Base-by-base conservation (phyloP, 1,140 invertebrate species). In the Drosophila varians region DNA sequence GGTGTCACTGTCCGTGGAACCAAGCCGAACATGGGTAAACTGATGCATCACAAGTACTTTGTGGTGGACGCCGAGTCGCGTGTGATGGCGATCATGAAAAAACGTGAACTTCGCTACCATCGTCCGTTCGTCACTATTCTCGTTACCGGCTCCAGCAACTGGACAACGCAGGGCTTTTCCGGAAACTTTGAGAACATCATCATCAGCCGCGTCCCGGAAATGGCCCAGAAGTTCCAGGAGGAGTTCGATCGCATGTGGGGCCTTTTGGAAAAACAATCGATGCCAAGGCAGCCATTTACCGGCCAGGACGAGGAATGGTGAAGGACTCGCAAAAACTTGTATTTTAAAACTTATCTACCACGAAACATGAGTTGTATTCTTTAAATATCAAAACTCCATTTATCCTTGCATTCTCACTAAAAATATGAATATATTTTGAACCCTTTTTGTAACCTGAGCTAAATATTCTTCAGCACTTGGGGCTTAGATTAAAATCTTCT, bases 31-130 rank as follows among this genome's bases (percentile, higher is more conserved):
- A n/a, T n/a, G n/a, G n/a, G n/a, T n/a, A n/a, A n/a, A n/a, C 45
- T 90, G 23, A 90, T 90, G 89, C 89, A 90, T 49, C 89, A 90
- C 68, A 90, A 90, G 43, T 90, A 76, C 53, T 49, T 77, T 19
- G 54, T 90, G 6, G 31, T 90, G 1, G 89, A 90, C 14, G 69
- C 62, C 0, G 40, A 18, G 0, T 25, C 40, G 0, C 73, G 80
- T 2, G 70, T 77, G 2, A 11, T 58, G n/a, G 52, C 74, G 21
- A 36, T 86, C 3, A 9, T 56, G n/a, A 38, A 7, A 7, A 4
- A 9, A 14, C 11, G 28, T 9, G 28, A 11, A 31, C 2, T 31
- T 31, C 9, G 28, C 0, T 58, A 47, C 12, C 4, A 43, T 11
- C 16, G 14, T n/a, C 40, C 8, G 65, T 61, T 31, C 12, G 9